Percentiles rank a stretch among this genome's conserved stretches.
These are phyloP conservation scores for Papilio polyxenes DNA, from an alignment of 1,140 invertebrate species.

Conservation along the genomic window DNA sequence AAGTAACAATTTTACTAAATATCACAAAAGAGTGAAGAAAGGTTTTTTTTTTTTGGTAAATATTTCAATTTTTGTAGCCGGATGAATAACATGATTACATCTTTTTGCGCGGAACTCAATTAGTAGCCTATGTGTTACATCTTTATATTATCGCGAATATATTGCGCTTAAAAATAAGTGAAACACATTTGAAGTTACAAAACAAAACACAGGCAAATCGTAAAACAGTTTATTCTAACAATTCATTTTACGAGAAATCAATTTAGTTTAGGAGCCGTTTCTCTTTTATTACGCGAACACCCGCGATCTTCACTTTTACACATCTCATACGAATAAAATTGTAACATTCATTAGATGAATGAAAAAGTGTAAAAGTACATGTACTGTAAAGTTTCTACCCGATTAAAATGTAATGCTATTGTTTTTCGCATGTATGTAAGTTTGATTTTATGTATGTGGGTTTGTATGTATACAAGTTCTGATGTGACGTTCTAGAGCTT, in stretches of 20 bases:
- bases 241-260: constrained; percentile 19
- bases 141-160: neutral
- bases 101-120: too few relatives aligned
- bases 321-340: neutral
- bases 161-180: neutral
- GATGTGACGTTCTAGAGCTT: too few relatives aligned
- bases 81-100: neutral
- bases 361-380: neutral
- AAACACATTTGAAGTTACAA: neutral
- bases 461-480: too few relatives aligned
- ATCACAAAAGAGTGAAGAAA: too few relatives aligned
- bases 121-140: too few relatives aligned
- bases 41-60: neutral
- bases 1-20: too few relatives aligned
- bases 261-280: constrained; percentile 4
- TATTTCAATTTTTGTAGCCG: neutral
- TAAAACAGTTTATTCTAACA: constrained; percentile 7
- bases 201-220: neutral
- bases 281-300: constrained; percentile 14
- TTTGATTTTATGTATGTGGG: too few relatives aligned
- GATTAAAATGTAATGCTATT: too few relatives aligned
- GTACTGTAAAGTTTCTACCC: neutral
- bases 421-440: too few relatives aligned
- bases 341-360: neutral
- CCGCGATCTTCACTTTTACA: constrained; percentile 7